These are phyloP conservation scores for Scaeva pyrastri DNA, from an alignment of 2,888 invertebrate genomes.

Conservation along the genomic window DNA sequence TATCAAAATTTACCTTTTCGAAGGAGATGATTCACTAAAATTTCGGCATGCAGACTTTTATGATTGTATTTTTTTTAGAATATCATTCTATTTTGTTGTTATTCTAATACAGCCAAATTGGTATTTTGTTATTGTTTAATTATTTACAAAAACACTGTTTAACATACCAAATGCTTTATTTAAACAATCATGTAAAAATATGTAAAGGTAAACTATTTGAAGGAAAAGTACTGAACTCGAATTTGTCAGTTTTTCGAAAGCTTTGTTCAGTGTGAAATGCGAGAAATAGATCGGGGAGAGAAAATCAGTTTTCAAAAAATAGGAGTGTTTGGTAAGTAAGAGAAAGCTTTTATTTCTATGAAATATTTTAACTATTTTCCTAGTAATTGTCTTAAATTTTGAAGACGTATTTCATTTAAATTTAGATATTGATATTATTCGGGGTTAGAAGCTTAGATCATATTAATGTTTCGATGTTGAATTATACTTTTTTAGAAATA, in stretches of 20 bases:
- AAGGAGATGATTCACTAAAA: conserved; percentile 30
- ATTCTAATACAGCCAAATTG: background rate
- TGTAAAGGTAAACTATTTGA: background rate
- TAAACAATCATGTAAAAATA: conserved; percentile 2
- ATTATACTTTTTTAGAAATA: too few relatives aligned
- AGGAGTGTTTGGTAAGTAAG: too few relatives aligned
- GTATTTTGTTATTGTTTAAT: conserved; percentile 7
- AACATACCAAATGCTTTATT: conserved; percentile 6
- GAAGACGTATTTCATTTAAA: too few relatives aligned
- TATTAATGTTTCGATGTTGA: too few relatives aligned
- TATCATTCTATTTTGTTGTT: background rate
- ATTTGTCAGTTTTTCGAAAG: background rate
- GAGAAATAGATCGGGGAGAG: too few relatives aligned
- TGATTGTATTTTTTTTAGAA: conserved; percentile 9
- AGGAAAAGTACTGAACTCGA: background rate
- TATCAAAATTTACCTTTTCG: conserved; percentile 11
- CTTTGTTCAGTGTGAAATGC: background rate
- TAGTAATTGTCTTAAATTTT: too few relatives aligned
- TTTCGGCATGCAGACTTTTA: conserved; percentile 16
- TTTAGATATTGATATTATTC: too few relatives aligned
- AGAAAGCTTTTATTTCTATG: too few relatives aligned
- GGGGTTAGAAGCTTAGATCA: too few relatives aligned
- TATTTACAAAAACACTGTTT: conserved; percentile 10
- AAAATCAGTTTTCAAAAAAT: too few relatives aligned
- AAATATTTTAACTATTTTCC: too few relatives aligned